A percentile compares a stretch with the other conserved stretches of the same genome.
These are phyloP conservation scores for Rhingia campestris DNA, from an alignment of 2,888 invertebrate species.

Conservation along the genomic window DNA sequence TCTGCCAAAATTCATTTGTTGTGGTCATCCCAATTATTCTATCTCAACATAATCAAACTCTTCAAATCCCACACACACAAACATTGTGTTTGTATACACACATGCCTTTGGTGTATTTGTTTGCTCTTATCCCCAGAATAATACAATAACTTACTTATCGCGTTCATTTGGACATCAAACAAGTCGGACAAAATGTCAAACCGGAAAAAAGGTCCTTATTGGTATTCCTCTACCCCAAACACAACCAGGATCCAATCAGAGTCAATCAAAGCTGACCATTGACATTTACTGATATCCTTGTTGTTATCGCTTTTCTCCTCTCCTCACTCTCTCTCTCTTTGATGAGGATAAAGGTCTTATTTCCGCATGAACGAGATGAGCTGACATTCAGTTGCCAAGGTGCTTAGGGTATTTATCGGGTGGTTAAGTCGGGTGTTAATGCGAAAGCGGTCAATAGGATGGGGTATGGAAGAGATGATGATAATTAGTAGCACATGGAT, in stretches of 20 bases:
- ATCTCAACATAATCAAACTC: too few species aligned
- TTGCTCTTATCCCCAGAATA: conserved; percentile 25
- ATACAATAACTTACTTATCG: conserved; percentile 66
- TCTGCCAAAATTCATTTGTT: too few species aligned
- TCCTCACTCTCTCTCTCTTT: background rate
- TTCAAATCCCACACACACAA: too few species aligned
- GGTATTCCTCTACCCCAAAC: background rate
- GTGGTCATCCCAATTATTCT: too few species aligned
- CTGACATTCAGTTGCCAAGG: conserved; percentile 41
- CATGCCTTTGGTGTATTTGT: background rate
- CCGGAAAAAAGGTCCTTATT: conserved; percentile 31
- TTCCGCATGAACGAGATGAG: conserved; percentile 23
- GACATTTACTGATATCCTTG: conserved; percentile 66
- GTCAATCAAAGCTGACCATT: conserved; percentile 71
- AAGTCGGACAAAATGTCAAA: conserved; percentile 27
- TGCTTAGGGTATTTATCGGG: conserved; percentile 66
- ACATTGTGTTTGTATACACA: too few species aligned
- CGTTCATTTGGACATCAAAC: conserved; percentile 45
- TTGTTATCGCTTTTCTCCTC: conserved; percentile 50
- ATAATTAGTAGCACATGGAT: conserved; percentile 60
- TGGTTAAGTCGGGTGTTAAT: conserved; percentile 67
- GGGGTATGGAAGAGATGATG: conserved; percentile 42
- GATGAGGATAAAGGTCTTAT: conserved; percentile 11
- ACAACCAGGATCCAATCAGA: conserved; percentile 57
- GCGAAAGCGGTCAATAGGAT: conserved; percentile 54